phyloP scores from a whole-genome alignment of 2,113 vertebrate genomes.

The Hyaena hyaena region DNA sequence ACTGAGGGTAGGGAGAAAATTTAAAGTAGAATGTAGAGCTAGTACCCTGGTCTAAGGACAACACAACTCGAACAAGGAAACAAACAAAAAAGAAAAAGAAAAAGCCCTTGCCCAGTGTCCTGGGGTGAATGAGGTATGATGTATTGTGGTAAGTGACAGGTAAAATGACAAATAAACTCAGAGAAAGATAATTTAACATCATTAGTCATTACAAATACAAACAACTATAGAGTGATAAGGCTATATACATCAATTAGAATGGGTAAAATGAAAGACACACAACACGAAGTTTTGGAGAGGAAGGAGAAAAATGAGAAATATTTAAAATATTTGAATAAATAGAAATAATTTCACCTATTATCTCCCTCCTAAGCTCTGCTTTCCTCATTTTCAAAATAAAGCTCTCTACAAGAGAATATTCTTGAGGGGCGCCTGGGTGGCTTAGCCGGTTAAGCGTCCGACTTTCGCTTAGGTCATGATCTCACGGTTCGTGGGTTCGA shows the following conservation, averaged over 20 bases:
- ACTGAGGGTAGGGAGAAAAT: not conserved
- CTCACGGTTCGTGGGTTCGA: too few relatives aligned
- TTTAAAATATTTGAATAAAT: constrained; percentile 4
- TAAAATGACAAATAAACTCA: not conserved
- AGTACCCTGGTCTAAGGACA: not conserved
- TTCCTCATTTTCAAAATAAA: not conserved
- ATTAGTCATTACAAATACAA: not conserved
- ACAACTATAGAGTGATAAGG: not conserved
- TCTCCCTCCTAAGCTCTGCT: not conserved
- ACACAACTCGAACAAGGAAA: not conserved
- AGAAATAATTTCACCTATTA: not conserved
- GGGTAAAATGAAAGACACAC: not conserved
- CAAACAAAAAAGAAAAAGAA: too few relatives aligned
- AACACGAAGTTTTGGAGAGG: not conserved
- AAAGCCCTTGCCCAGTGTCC: not conserved
- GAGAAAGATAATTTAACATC: not conserved
- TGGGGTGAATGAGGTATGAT: not conserved
- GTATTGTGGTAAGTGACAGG: not conserved
- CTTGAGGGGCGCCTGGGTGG: too few relatives aligned
- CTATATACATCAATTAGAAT: not conserved
- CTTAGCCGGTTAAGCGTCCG: too few relatives aligned
- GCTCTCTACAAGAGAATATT: not conserved
- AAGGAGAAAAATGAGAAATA: not conserved
- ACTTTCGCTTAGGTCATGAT: too few relatives aligned
- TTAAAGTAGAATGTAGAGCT: not conserved